Evolutionary conservation across 1,140 invertebrate genomes (phyloP).

Genomic region (Tetraneura akinire): DNA sequence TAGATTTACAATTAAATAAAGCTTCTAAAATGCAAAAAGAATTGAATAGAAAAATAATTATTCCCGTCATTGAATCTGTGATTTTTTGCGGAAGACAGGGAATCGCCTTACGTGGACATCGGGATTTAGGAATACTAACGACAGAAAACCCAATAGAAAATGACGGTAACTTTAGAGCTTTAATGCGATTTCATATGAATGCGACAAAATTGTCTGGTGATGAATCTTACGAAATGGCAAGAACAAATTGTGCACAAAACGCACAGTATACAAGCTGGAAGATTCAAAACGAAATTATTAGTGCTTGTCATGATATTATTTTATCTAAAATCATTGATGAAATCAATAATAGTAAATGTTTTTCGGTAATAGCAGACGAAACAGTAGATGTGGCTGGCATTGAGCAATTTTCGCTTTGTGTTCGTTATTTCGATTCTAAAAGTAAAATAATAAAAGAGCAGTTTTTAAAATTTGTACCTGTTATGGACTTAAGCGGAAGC

Average conservation of each 20-base stretch:
- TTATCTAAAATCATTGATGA: slow-evolving; percentile 47
- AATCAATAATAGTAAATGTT: slow-evolving; percentile 52
- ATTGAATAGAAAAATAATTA: too few species aligned
- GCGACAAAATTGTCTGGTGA: slow-evolving; percentile 48
- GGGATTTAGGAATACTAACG: slow-evolving; percentile 44
- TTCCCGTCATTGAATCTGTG: too few species aligned
- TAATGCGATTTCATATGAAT: slow-evolving; percentile 54
- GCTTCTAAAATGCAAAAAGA: too few species aligned
- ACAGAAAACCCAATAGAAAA: slow-evolving; percentile 52
- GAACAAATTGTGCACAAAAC: slow-evolving; percentile 47
- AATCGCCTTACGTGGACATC: slow-evolving; percentile 51
- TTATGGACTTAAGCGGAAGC: too few species aligned
- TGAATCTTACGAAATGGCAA: slow-evolving; percentile 49
- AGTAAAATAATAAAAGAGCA: too few species aligned
- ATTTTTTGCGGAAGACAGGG: slow-evolving; percentile 53
- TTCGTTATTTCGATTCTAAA: slow-evolving; percentile 52
- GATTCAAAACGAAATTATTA: slow-evolving; percentile 54
- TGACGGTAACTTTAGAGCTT: slow-evolving; percentile 55
- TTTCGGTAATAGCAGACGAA: slow-evolving; percentile 53
- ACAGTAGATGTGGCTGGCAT: slow-evolving; percentile 52
- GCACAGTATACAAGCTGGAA: slow-evolving; percentile 50
- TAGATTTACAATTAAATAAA: too few species aligned
- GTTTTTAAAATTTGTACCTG: too few species aligned
- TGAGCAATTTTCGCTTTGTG: slow-evolving; percentile 55
- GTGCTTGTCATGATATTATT: slow-evolving; percentile 51